Evolutionary conservation across 2,797 vertebrate species (phyloP).

Genomic region (Novumbra hubbsi): DNA sequence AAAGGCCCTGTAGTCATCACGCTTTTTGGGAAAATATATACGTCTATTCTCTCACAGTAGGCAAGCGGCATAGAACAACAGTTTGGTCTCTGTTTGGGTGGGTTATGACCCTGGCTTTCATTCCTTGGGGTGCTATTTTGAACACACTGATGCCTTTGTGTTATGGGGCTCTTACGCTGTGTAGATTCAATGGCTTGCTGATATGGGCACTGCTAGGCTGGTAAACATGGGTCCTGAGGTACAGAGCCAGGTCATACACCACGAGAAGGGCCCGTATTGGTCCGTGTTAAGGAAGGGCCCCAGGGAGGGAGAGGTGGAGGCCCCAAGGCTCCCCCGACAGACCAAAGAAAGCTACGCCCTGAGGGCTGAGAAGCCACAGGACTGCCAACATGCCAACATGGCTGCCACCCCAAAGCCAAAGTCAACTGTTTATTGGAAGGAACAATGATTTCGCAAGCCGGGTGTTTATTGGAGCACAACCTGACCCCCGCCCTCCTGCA

Average conservation of each 20-base stretch:
- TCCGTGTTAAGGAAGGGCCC: background rate
- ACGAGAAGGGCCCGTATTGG: background rate
- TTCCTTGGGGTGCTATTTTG: constrained; percentile 62
- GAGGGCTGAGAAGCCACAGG: background rate
- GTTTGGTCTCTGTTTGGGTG: constrained; percentile 68
- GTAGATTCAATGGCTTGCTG: constrained; percentile 31
- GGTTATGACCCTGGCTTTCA: constrained; percentile 63
- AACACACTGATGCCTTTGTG: constrained; percentile 65
- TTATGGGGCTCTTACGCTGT: constrained; percentile 33
- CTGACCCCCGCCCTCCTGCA: background rate
- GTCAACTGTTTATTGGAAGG: background rate
- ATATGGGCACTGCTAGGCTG: constrained; percentile 44
- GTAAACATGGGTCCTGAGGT: constrained; percentile 36
- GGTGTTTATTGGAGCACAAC: background rate
- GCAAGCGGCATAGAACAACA: constrained; percentile 58
- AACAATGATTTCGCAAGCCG: background rate
- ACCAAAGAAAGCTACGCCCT: constrained; percentile 16
- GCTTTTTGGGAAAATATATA: background rate
- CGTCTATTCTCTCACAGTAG: constrained; percentile 52
- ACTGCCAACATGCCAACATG: constrained; percentile 8
- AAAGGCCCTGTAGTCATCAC: constrained; percentile 58
- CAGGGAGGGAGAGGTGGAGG: constrained; percentile 8
- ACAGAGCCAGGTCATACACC: constrained; percentile 13
- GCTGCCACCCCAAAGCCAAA: background rate
- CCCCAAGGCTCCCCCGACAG: constrained; percentile 31